Evolutionary conservation across 2,113 vertebrate genomes (phyloP).

Genomic region (Elanus axillaris): DNA sequence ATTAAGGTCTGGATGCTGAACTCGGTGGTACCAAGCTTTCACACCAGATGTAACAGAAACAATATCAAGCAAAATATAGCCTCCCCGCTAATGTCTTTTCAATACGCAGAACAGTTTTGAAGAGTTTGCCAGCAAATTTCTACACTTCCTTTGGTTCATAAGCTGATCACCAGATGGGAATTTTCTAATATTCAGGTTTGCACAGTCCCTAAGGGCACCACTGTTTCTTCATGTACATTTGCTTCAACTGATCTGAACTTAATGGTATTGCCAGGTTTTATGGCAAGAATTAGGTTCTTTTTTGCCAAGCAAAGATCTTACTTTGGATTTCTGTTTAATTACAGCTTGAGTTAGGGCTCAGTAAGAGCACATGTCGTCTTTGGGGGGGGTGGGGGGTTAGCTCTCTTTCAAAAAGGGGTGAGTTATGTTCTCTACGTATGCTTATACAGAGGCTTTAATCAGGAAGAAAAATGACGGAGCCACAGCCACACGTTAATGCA

Average conservation of each 20-base stretch:
- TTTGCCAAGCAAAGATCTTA: background rate
- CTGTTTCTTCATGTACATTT: background rate
- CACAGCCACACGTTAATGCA: background rate
- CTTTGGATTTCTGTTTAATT: slow-evolving; percentile 32
- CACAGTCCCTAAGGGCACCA: background rate
- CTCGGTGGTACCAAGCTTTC: background rate
- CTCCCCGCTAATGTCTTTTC: slow-evolving; percentile 24
- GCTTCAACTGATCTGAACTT: background rate
- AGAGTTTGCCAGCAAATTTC: slow-evolving; percentile 56
- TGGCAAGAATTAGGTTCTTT: background rate
- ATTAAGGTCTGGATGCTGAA: background rate
- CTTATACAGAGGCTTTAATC: background rate
- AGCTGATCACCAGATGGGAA: slow-evolving; percentile 49
- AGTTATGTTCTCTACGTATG: background rate
- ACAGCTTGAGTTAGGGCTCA: background rate
- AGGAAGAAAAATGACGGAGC: background rate
- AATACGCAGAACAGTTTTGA: slow-evolving; percentile 32
- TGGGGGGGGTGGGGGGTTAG: background rate
- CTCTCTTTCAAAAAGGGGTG: background rate
- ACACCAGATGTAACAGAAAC: background rate
- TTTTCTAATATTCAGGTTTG: slow-evolving; percentile 44
- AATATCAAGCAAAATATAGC: background rate
- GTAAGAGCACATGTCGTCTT: background rate
- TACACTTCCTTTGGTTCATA: slow-evolving; percentile 43
- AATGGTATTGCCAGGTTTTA: slow-evolving; percentile 15